Evolutionary conservation across 2,113 vertebrate genomes (phyloP), one percentile per base, ranked within the genome.

Genomic region (Scomber colias): DNA sequence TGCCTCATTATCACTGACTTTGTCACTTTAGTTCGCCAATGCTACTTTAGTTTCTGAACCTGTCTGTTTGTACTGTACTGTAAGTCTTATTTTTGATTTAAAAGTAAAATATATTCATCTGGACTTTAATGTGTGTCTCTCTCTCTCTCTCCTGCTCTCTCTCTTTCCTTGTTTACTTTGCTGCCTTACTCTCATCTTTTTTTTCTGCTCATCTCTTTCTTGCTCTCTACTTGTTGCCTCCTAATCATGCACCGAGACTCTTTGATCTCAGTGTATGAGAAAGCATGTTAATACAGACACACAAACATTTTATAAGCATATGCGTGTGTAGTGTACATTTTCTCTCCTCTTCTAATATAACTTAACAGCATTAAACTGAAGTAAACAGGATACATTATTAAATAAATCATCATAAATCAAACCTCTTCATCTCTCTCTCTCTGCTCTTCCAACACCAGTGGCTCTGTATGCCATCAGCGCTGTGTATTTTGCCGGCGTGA

Each of bases 381-480:
- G 45, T 30, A n/a, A 65, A 21, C 17, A 44, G 21, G 54, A 46
- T 48, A 54, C 45, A 68, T 62, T 0, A 50, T 50, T 3, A n/a
- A 68, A 60, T 65, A 0, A 15, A 21, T 21, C 21, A 21, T 21
- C 21, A 21, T 21, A 21, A 44, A 17, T 72, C 7, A 35, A 14
- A 45, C 2, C 35, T 3, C 1, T 49, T 17, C 19, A 19, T 35
- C 31, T 35, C 15, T 48, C 44, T 54, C 14, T 27, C 53, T 59
- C 19, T 56, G 44, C 67, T 71, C 79, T 50, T 84, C 84, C 69
- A 92, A n/a, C 75, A 9, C 76, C 77, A 98, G 97, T 98, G 84
- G 96, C 96, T 77, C 90, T 98, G 55, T 98, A 98, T 8, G 97
- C 96, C 51, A 97, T 98, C 95, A 98, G 97, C 0, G 97, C 97